Evolutionary conservation across 2,797 vertebrate genomes (phyloP).

Genomic region (Falco cherrug): DNA sequence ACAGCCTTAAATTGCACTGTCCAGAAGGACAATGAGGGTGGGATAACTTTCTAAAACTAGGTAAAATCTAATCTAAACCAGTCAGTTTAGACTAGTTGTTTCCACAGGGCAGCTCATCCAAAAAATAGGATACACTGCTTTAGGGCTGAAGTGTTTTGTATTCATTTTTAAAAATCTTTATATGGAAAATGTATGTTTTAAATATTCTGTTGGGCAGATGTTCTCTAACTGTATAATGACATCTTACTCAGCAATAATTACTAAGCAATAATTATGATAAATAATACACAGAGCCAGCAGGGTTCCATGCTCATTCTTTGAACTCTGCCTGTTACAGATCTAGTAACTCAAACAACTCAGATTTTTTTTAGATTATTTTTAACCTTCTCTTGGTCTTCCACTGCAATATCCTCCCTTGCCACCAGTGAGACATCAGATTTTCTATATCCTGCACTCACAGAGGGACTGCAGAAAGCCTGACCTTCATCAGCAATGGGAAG

Average conservation of each 20-base stretch:
- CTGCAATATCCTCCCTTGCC: neutral
- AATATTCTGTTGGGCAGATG: neutral
- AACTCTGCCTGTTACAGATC: neutral
- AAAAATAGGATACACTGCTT: neutral
- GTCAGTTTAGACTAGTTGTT: neutral
- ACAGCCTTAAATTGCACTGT: neutral
- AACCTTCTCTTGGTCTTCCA: neutral
- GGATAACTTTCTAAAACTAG: neutral
- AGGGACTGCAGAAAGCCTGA: neutral
- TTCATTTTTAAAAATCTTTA: neutral
- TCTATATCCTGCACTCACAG: neutral
- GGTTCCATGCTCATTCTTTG: neutral
- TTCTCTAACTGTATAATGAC: neutral
- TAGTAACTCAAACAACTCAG: neutral
- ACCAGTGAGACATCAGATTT: neutral
- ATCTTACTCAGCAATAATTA: neutral
- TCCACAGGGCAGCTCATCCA: neutral
- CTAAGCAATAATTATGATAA: neutral
- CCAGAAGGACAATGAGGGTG: neutral
- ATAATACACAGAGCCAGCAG: neutral
- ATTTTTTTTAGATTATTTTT: neutral
- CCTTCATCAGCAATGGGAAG: neutral
- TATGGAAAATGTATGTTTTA: neutral
- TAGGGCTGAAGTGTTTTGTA: neutral
- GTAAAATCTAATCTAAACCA: neutral